Percentiles rank a stretch among this genome's conserved stretches.
These are phyloP conservation scores for Hoplodrina blanda DNA, from an alignment of 2,888 invertebrate species.

Conservation along the genomic window DNA sequence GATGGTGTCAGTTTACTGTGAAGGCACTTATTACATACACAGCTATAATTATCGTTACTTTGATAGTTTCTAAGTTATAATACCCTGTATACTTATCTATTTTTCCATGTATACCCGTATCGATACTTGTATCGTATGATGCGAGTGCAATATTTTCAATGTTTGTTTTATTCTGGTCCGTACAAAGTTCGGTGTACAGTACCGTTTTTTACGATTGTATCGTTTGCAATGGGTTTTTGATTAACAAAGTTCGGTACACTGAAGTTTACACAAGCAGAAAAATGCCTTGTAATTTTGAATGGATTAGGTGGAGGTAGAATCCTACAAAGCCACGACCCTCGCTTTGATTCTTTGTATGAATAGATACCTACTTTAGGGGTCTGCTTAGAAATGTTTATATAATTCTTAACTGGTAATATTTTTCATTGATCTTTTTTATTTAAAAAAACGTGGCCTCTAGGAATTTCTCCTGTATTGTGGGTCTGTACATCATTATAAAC, in stretches of 20 bases:
- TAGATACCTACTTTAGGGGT: neutral
- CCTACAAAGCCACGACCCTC: neutral
- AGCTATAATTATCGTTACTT: neutral
- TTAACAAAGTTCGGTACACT: conserved; percentile 20
- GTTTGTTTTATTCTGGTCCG: conserved; percentile 47
- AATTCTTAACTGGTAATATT: neutral
- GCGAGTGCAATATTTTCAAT: conserved; percentile 46
- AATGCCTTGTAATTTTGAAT: conserved; percentile 23
- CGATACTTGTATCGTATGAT: conserved; percentile 19
- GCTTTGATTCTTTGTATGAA: conserved; percentile 15
- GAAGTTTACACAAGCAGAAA: conserved; percentile 29
- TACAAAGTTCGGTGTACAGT: conserved; percentile 27
- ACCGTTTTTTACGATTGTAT: conserved; percentile 34
- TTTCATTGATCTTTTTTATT: no score
- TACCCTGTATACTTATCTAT: neutral
- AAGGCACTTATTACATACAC: no score
- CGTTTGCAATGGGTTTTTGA: conserved; percentile 39
- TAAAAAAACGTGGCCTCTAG: no score
- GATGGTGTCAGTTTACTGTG: no score
- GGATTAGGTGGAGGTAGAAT: conserved; percentile 21
- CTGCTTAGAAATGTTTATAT: conserved; percentile 2
- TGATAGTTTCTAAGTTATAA: neutral
- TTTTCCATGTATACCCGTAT: conserved; percentile 10
- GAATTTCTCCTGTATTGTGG: no score
- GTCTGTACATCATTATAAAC: no score